These are phyloP conservation scores for Chironomus riparius DNA, from an alignment of 2,888 invertebrate genomes.

Conservation along the genomic window DNA sequence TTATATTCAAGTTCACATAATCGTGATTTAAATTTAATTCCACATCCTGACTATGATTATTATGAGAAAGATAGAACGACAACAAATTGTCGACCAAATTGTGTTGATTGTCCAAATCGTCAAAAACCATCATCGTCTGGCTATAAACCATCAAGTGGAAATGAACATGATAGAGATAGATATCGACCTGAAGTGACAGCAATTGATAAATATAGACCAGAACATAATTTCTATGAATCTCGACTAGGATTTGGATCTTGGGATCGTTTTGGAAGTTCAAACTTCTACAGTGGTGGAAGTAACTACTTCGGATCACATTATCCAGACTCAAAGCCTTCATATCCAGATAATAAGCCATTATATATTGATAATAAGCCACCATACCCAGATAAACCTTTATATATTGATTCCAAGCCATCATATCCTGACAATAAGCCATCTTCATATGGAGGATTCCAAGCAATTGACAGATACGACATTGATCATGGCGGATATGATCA, in stretches of 20 bases:
- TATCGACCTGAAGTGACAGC: conserved; percentile 36
- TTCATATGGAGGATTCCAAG: no score
- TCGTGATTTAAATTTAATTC: conserved; percentile 44
- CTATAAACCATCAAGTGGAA: conserved; percentile 20
- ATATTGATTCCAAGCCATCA: no score
- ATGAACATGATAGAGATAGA: conserved; percentile 30
- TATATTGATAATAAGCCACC: no score
- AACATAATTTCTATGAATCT: conserved; percentile 25
- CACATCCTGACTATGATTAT: conserved; percentile 63
- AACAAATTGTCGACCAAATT: conserved; percentile 47
- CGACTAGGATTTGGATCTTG: conserved; percentile 34
- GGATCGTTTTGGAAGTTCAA: conserved; percentile 38
- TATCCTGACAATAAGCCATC: no score
- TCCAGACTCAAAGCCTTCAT: no score
- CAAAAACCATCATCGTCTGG: conserved; percentile 33
- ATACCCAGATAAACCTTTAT: no score
- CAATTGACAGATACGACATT: no score
- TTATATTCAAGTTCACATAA: conserved; percentile 44
- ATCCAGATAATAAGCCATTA: no score
- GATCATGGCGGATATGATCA: no score
- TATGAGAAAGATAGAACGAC: conserved; percentile 67
- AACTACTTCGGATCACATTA: conserved; percentile 36
- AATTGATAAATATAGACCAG: conserved; percentile 33
- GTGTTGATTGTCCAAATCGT: conserved; percentile 36
- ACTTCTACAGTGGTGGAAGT: conserved; percentile 30